Evolutionary conservation across 2,797 vertebrate genomes (phyloP), one percentile per base, ranked within the genome.

Genomic region (Alectoris magna): DNA sequence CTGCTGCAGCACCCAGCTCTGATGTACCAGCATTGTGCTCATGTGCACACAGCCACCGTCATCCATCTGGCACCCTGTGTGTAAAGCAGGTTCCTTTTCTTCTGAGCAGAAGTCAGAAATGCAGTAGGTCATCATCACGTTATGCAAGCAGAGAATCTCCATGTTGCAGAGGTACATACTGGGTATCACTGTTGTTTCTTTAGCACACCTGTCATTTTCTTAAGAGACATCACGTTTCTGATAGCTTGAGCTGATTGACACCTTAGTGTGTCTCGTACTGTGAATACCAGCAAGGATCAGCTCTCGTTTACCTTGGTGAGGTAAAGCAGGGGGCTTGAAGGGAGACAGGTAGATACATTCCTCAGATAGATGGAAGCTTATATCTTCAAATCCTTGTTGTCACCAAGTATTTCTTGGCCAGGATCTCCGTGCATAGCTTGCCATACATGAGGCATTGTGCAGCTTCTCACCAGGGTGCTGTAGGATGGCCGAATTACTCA

Each of bases 241-340:
- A 94, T 93, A 82, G 82, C 92, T 87, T 95, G 81, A 96, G 87
- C 90, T 72, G 90, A 93, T 94, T 90, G 91, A 77, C 3, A 55
- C 89, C 58, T 92, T 80, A 87, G 68, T 56, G n/a, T 75, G 80
- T 90, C 83, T 91, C 56, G 69, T 67, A 14, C 78, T 67, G 92
- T 43, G 89, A 91, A 87, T 76, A 79, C 80, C 76, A 34, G 68
- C 11, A 83, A 67, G 66, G 91, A 96, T 95, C 73, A 88, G 88
- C 85, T 91, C 94, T 75, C 68, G 62, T 96, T 94, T 96, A 95
- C 94, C 95, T 87, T 94, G 94, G 84, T 94, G 90, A 77, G 74
- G 92, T 64, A 95, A 94, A 92, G 89, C 85, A 66, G 87, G 73
- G 55, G 21, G 58, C 87, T 96, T 55, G 66, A 56, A 85, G 53